A percentile compares a stretch with the other conserved stretches of the same genome.
phyloP scores from a whole-genome alignment of 2,888 invertebrate species.

The Pomacea canaliculata region DNA sequence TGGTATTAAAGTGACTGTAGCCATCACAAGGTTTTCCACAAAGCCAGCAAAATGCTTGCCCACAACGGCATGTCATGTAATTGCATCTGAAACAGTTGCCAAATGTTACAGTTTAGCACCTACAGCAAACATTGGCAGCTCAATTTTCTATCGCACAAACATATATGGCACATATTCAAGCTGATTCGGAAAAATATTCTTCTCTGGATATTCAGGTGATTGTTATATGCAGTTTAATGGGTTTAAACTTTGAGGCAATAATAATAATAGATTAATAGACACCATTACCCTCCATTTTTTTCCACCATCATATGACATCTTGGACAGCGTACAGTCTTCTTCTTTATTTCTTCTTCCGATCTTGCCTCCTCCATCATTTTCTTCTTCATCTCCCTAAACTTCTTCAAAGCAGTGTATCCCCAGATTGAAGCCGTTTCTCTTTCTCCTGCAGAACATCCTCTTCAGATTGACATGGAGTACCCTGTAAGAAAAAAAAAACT shows the following conservation, averaged over 20 bases:
- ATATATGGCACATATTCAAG: no score
- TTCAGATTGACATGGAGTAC: slow-evolving; percentile 25
- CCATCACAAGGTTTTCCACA: slow-evolving; percentile 45
- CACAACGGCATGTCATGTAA: slow-evolving; percentile 52
- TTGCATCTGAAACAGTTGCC: slow-evolving; percentile 46
- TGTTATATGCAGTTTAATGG: no score
- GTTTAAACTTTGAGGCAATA: no score
- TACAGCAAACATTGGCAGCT: no score
- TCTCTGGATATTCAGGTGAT: no score
- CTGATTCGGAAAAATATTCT: no score
- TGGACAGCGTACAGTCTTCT: slow-evolving; percentile 42
- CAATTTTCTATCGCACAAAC: no score
- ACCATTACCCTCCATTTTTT: slow-evolving; percentile 47
- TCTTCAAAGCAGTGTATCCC: slow-evolving; percentile 11
- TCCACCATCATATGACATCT: slow-evolving; percentile 42
- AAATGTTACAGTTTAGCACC: background rate
- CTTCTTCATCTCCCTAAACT: slow-evolving; percentile 18
- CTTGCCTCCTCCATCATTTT: slow-evolving; percentile 23
- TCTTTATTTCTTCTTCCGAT: slow-evolving; percentile 24
- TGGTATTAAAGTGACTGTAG: slow-evolving; percentile 30
- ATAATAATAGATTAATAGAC: background rate
- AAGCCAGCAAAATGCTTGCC: slow-evolving; percentile 44
- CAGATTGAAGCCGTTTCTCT: background rate
- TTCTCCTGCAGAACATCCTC: slow-evolving; percentile 22
- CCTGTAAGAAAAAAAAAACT: slow-evolving; percentile 1